A percentile compares a stretch with the other conserved stretches of the same genome.
phyloP scores from a whole-genome alignment of 2,888 invertebrate genomes.

The Macrosiphum euphorbiae region DNA sequence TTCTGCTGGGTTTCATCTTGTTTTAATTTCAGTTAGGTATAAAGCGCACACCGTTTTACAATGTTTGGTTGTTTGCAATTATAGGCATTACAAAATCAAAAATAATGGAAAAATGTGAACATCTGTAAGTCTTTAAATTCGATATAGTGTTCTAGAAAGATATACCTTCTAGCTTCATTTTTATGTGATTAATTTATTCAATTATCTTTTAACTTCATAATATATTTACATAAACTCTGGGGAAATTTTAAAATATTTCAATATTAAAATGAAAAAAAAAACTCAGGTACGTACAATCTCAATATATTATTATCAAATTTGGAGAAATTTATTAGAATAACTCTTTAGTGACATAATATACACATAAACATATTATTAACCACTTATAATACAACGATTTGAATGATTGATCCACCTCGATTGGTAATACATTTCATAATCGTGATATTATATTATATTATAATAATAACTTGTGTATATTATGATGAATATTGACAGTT shows the following conservation, averaged over 20 bases:
- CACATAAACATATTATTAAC: neutral
- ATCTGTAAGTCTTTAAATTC: neutral
- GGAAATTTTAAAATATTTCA: neutral
- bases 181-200: neutral
- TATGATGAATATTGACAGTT: neutral
- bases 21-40: neutral
- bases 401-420: neutral
- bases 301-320: neutral
- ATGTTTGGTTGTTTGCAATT: neutral
- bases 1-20: neutral
- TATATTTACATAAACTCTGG: neutral
- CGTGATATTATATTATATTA: neutral
- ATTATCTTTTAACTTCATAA: neutral
- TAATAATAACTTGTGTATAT: neutral
- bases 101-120: neutral
- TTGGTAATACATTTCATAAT: neutral
- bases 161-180: neutral
- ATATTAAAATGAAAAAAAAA: neutral
- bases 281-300: neutral
- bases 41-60: neutral
- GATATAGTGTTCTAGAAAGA: neutral
- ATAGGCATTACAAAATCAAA: neutral
- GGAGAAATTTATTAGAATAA: neutral
- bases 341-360: neutral
- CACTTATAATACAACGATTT: neutral